Evolutionary conservation across 2,888 invertebrate species (phyloP).

Genomic region (Nineta flava): DNA sequence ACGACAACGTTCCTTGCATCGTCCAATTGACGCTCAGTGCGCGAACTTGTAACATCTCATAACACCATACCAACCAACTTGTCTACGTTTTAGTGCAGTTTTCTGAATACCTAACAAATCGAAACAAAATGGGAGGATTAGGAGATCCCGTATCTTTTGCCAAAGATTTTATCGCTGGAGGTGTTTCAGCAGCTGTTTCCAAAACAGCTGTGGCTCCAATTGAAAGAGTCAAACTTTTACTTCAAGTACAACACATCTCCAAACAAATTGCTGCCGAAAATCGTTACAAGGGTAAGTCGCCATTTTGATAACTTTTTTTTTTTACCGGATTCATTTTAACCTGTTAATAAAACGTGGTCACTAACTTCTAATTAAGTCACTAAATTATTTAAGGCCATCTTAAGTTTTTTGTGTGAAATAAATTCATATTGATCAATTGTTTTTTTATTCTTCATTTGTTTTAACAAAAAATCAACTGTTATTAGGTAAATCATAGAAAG

Average conservation of each 20-base stretch:
- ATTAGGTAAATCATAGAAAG: too few relatives aligned
- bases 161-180: conserved; percentile 85
- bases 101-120: neutral
- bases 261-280: conserved; percentile 73
- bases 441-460: too few relatives aligned
- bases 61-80: neutral
- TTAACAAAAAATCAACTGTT: too few relatives aligned
- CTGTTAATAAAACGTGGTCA: neutral
- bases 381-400: too few relatives aligned
- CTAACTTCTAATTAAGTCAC: too few relatives aligned
- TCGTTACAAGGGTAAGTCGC: conserved; percentile 69
- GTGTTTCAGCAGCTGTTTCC: conserved; percentile 82
- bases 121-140: conserved; percentile 15
- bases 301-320: neutral
- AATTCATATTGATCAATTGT: too few relatives aligned
- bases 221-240: conserved; percentile 82
- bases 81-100: neutral
- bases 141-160: conserved; percentile 69
- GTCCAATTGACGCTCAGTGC: conserved; percentile 35
- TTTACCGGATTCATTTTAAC: neutral
- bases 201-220: conserved; percentile 92
- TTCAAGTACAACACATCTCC: conserved; percentile 88
- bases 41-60: conserved; percentile 29
- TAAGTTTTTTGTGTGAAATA: too few relatives aligned
- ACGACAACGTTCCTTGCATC: neutral